Conservation (phyloP, 2,113 vertebrate species). For the Passer domesticus region DNA sequence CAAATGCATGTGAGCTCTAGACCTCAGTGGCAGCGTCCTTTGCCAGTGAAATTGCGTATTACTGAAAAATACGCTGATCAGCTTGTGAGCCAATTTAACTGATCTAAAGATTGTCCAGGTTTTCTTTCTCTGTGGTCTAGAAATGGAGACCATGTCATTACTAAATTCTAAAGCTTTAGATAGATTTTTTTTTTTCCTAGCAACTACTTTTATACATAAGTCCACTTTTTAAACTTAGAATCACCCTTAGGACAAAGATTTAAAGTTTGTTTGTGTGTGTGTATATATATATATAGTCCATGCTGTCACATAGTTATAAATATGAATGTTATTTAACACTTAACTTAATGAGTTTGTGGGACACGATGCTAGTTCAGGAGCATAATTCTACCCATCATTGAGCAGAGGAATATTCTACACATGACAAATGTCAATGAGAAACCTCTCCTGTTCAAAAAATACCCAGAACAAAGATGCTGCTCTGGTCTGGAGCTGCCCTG, state of each 20-base stretch:
- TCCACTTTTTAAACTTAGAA: slow-evolving; percentile 50
- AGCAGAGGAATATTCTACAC: slow-evolving; percentile 44
- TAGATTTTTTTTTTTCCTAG: slow-evolving; percentile 20
- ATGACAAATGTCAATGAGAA: slow-evolving; percentile 6
- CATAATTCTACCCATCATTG: slow-evolving; percentile 31
- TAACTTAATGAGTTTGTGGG: slow-evolving; percentile 70
- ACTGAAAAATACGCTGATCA: not conserved
- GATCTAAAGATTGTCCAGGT: slow-evolving; percentile 2
- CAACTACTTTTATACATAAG: slow-evolving; percentile 56
- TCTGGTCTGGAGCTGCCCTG: slow-evolving; percentile 44
- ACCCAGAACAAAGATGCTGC: slow-evolving; percentile 16
- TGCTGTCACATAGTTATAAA: slow-evolving; percentile 69
- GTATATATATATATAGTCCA: slow-evolving; percentile 30
- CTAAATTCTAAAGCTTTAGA: slow-evolving; percentile 57
- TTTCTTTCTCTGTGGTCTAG: slow-evolving; percentile 46
- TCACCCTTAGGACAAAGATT: slow-evolving; percentile 39
- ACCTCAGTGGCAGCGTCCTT: slow-evolving; percentile 15
- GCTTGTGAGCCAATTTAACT: slow-evolving; percentile 9
- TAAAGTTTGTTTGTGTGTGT: slow-evolving; percentile 28
- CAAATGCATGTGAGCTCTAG: not conserved
- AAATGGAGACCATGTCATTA: slow-evolving; percentile 42
- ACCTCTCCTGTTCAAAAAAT: slow-evolving; percentile 15
- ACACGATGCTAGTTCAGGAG: slow-evolving; percentile 39
- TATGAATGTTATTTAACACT: slow-evolving; percentile 74
- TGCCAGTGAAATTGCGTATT: not conserved